These are phyloP conservation scores for Parnassius orleans DNA, from an alignment of 2,888 invertebrate species.

Conservation along the genomic window DNA sequence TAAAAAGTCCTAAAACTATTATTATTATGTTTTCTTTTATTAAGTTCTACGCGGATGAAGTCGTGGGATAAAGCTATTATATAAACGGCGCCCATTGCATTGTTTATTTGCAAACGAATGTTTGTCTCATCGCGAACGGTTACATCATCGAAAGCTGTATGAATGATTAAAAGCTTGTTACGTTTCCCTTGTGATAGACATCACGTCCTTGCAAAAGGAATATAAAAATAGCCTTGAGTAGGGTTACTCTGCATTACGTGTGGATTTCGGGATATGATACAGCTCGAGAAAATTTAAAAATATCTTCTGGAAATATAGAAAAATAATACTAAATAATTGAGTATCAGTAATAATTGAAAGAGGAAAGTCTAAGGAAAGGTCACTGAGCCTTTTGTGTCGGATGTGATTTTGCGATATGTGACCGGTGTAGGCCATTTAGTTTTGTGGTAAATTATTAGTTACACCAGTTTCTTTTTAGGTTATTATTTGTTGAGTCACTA, in stretches of 20 bases:
- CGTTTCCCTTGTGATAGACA: conserved; percentile 14
- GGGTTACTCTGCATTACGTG: background rate
- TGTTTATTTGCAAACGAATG: conserved; percentile 12
- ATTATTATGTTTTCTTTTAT: background rate
- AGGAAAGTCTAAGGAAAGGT: too few relatives aligned
- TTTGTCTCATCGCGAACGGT: conserved; percentile 5
- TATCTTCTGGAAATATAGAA: too few relatives aligned
- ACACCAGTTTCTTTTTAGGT: too few relatives aligned
- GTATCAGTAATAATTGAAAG: too few relatives aligned
- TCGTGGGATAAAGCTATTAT: conserved; percentile 13
- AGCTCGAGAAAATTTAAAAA: too few relatives aligned
- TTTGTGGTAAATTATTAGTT: too few relatives aligned
- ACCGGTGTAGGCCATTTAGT: too few relatives aligned
- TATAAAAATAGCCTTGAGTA: conserved; percentile 16
- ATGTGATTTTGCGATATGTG: too few relatives aligned
- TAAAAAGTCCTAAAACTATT: too few relatives aligned
- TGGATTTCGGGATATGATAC: background rate
- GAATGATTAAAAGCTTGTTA: conserved; percentile 25
- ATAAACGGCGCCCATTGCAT: conserved; percentile 4
- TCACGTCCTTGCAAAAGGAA: conserved; percentile 9
- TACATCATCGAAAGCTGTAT: conserved; percentile 25
- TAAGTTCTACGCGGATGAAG: background rate
- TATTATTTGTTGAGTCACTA: too few relatives aligned
- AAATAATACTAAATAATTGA: too few relatives aligned
- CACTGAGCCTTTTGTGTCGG: too few relatives aligned